Base-by-base conservation (phyloP, 2,113 vertebrate genomes). In the Paedocypris sp. region DNA sequence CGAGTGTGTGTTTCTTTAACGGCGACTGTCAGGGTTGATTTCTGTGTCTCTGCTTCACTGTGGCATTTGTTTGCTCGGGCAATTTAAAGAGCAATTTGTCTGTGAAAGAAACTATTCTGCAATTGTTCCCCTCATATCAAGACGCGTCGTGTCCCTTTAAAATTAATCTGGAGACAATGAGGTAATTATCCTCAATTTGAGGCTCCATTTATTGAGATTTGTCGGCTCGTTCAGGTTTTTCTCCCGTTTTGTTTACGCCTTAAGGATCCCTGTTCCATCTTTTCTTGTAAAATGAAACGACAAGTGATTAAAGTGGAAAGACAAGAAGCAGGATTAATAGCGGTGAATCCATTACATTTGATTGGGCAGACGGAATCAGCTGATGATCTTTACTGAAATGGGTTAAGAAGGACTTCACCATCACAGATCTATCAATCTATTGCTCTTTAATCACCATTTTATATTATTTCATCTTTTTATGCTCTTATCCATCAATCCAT, bases 31-130 rank as follows among this genome's bases (percentile, higher is more conserved):
- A 3, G 2, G 7, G 51, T n/a, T 35, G n/a, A 53, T 38, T 28
- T 52, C 19, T 52, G 39, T 41, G 23, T 41, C 52, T 41, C 35
- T 7, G 6, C 5, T 39, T n/a, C 9, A 6, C 36, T 19, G 13
- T 56, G 36, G 36, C 18, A 19, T 56, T 39, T 19, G 35, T 41
- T 41, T 29, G 18, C 52, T 29, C 3, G 10, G 29, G 22, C 36
- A 56, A 56, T 56, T 56, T 56, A 23, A 12, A 28, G 25, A 41
- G 5, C 52, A 41, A 28, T 56, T 41, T 54, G 35, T 39, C 33
- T 26, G 33, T 6, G 22, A 15, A 38, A 53, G 22, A 35, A 3
- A 28, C 23, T 15, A 56, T 56, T 54, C 15, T 39, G 51, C 41
- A 15, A 39, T 39, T 41, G 11, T 2, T 26, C 8, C 28, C 41